Percentiles rank a stretch among this genome's conserved stretches.
phyloP scores from a whole-genome alignment of 2,113 vertebrate species.

The Ctenomys sociabilis region DNA sequence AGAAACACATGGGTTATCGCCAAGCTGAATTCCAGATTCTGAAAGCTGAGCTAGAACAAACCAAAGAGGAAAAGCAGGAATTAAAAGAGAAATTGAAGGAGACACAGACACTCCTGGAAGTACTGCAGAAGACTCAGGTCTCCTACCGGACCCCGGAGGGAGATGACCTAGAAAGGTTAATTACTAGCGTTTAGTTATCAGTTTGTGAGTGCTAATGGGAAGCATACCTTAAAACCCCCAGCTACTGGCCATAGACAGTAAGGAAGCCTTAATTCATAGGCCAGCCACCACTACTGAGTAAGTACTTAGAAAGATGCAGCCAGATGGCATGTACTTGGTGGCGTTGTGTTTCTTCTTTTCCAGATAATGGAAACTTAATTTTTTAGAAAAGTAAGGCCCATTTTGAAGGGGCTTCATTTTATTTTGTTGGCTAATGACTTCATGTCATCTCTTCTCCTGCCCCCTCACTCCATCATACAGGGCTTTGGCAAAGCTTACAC shows the following conservation, averaged over 20 bases:
- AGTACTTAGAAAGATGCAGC: constrained; percentile 62
- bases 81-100: constrained; percentile 73
- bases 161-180: constrained; percentile 78
- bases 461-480: constrained; percentile 82
- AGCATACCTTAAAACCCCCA: constrained; percentile 59
- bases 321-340: constrained; percentile 56
- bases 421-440: constrained; percentile 75
- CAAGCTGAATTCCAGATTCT: constrained; percentile 80
- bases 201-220: constrained; percentile 72
- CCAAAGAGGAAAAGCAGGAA: constrained; percentile 78
- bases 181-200: constrained; percentile 77
- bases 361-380: constrained; percentile 69
- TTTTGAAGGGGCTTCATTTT: constrained; percentile 47
- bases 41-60: constrained; percentile 80
- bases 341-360: constrained; percentile 63
- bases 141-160: constrained; percentile 78
- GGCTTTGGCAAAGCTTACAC: constrained; percentile 83
- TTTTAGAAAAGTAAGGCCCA: constrained; percentile 70
- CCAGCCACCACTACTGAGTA: constrained; percentile 70
- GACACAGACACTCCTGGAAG: constrained; percentile 65
- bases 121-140: constrained; percentile 74
- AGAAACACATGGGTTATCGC: constrained; percentile 80
- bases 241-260: constrained; percentile 53
- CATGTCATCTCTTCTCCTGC: constrained; percentile 76
- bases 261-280: constrained; percentile 66